These are phyloP conservation scores for Pseudomyrmex pallidus DNA, from an alignment of 1,140 invertebrate species.

Conservation along the genomic window DNA sequence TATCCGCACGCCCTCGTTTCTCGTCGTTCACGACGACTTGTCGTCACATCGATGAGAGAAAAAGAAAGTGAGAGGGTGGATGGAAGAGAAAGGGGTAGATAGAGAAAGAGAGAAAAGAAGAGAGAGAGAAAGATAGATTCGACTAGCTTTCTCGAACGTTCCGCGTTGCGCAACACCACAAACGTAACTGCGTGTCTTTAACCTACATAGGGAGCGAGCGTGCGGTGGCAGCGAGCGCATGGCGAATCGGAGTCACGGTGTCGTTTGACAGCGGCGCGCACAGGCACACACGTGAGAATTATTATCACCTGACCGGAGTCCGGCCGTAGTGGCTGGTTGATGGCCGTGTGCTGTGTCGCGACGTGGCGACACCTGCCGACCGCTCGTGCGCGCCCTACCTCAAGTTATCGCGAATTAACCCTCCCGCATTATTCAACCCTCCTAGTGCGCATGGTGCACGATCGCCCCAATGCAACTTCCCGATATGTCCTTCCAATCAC, in stretches of 20 bases:
- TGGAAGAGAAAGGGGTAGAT: too few relatives aligned
- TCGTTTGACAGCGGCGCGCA: constrained; percentile 67
- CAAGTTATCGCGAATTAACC: constrained; percentile 72
- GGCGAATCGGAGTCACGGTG: constrained; percentile 65
- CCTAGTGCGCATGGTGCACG: not conserved
- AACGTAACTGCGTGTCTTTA: constrained; percentile 69
- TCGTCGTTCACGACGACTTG: not conserved
- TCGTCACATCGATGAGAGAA: not conserved
- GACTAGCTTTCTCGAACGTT: not conserved
- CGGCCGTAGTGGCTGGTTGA: not conserved
- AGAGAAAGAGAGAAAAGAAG: too few relatives aligned
- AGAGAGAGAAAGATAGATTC: too few relatives aligned
- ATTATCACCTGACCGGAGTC: constrained; percentile 70
- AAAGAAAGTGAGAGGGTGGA: too few relatives aligned
- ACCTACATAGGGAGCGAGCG: constrained; percentile 60
- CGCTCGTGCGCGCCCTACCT: constrained; percentile 71
- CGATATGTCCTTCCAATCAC: not conserved
- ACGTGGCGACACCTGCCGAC: constrained; percentile 78
- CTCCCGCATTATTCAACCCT: constrained; percentile 62
- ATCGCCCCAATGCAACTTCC: not conserved
- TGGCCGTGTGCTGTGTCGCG: constrained; percentile 49
- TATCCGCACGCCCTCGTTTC: not conserved
- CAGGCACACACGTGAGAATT: constrained; percentile 70
- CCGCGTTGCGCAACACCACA: constrained; percentile 63
- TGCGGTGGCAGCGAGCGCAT: constrained; percentile 18